Percentiles rank a stretch among this genome's conserved stretches.
These are phyloP conservation scores for Anniella stebbinsi DNA, from an alignment of 2,797 vertebrate species.

Conservation along the genomic window DNA sequence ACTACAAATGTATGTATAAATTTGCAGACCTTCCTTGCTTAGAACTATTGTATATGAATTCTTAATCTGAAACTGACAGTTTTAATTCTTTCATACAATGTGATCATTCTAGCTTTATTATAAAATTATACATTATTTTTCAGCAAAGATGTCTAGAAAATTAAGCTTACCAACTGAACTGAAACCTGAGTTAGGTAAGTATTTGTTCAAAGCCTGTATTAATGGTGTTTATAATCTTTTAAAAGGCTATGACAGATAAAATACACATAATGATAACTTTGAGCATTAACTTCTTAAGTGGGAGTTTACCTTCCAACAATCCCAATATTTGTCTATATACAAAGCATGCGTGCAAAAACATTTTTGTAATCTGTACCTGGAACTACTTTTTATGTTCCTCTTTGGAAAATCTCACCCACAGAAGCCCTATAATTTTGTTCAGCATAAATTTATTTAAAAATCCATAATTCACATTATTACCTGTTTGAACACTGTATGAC, in stretches of 20 bases:
- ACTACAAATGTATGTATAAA: constrained; percentile 25
- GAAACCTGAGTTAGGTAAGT: constrained; percentile 99
- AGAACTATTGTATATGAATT: constrained; percentile 29
- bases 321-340: background rate
- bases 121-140: constrained; percentile 88
- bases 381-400: constrained; percentile 18
- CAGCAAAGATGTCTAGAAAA: constrained; percentile 99
- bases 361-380: background rate
- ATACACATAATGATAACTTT: background rate
- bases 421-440: constrained; percentile 2
- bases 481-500: constrained; percentile 20
- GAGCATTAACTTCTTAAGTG: constrained; percentile 5
- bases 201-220: constrained; percentile 60
- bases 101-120: constrained; percentile 37
- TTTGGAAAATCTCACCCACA: constrained; percentile 13
- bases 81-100: constrained; percentile 38
- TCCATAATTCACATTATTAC: background rate
- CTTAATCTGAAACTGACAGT: constrained; percentile 18
- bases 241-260: background rate
- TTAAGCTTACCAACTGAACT: constrained; percentile 99
- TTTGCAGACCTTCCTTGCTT: constrained; percentile 30
- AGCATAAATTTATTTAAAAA: background rate
- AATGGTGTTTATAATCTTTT: constrained; percentile 54
- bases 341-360: background rate
- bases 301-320: constrained; percentile 1